Evolutionary conservation across 2,888 invertebrate genomes (phyloP).

Genomic region (Lacanobia oleracea): DNA sequence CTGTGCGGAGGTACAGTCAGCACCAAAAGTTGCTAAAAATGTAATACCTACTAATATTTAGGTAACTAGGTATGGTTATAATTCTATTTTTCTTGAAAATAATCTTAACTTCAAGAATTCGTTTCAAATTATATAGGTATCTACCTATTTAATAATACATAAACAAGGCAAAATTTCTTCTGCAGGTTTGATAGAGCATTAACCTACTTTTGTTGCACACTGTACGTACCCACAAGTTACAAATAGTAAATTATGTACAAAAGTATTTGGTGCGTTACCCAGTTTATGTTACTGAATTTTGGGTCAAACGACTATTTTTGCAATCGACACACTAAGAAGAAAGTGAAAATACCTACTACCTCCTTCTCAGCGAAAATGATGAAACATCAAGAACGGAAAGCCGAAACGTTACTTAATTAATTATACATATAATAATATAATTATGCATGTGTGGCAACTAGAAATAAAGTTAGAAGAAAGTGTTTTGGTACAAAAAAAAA

Average conservation of each 20-base stretch:
- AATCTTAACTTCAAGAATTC: too few relatives aligned
- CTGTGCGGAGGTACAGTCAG: background rate
- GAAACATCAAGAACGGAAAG: conserved; percentile 2
- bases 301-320: background rate
- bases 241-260: background rate
- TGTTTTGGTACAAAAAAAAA: conserved; percentile 39
- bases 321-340: too few relatives aligned
- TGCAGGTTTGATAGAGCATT: background rate
- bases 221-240: conserved; percentile 8
- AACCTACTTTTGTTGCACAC: conserved; percentile 16
- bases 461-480: conserved; percentile 1
- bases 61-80: too few relatives aligned
- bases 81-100: too few relatives aligned
- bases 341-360: background rate
- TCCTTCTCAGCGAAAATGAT: background rate
- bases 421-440: background rate
- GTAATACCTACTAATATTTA: too few relatives aligned
- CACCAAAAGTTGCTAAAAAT: background rate
- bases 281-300: background rate
- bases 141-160: too few relatives aligned
- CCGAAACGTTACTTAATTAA: background rate
- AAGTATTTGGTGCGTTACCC: background rate
- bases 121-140: too few relatives aligned
- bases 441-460: conserved; percentile 9
- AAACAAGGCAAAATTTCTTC: background rate